A percentile compares a stretch with the other conserved stretches of the same genome.
These are phyloP conservation scores for Acholoe squamosa DNA, from an alignment of 2,888 invertebrate genomes.

Conservation along the genomic window DNA sequence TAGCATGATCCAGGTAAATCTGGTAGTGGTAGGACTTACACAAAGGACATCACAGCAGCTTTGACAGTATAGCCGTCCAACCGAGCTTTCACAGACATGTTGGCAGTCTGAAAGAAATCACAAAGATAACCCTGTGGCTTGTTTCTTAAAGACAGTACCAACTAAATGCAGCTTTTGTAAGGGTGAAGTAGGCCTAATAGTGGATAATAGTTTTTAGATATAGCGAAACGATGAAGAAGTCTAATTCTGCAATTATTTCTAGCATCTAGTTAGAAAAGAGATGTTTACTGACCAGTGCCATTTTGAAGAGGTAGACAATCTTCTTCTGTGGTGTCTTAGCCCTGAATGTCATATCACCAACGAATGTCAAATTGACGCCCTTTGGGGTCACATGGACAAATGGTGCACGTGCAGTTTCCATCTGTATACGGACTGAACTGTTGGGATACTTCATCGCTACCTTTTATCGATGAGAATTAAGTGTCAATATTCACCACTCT, in stretches of 20 bases:
- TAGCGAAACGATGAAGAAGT: background rate
- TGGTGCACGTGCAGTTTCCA: conserved; percentile 35
- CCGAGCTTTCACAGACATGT: background rate
- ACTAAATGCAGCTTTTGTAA: no score
- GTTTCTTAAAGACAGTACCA: background rate
- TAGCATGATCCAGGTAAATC: no score
- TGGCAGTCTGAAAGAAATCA: background rate
- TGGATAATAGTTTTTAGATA: background rate
- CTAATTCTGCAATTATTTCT: background rate
- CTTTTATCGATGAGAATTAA: no score
- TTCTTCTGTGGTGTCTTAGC: conserved; percentile 22
- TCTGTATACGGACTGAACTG: background rate
- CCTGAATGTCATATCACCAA: conserved; percentile 44
- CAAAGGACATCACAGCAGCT: background rate
- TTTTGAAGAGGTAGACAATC: conserved; percentile 23
- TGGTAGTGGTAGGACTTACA: background rate
- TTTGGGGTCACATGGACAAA: background rate
- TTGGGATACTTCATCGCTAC: conserved; percentile 43
- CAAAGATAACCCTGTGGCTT: background rate
- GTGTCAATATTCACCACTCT: no score
- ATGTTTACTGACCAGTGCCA: background rate
- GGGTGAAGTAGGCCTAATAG: background rate
- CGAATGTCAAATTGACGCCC: conserved; percentile 42
- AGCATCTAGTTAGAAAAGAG: background rate
- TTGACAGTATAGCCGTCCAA: background rate